These are phyloP conservation scores for Unio delphinus DNA, from an alignment of 2,888 invertebrate species.

Conservation along the genomic window DNA sequence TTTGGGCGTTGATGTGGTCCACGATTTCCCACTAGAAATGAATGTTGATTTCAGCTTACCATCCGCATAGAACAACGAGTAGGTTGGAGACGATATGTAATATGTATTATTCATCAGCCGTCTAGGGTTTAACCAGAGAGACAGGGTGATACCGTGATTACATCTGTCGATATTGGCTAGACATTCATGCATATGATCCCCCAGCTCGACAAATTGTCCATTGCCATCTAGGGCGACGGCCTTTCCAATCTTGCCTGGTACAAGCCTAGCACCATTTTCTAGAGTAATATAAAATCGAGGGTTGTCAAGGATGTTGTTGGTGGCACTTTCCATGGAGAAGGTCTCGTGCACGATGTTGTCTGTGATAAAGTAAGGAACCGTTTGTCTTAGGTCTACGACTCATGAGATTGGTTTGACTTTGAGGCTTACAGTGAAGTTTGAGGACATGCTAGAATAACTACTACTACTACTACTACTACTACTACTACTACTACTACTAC, in stretches of 20 bases:
- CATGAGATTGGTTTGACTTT: no score
- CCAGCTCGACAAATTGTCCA: slow-evolving; percentile 60
- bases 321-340: slow-evolving; percentile 66
- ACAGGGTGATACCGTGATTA: slow-evolving; percentile 57
- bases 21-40: slow-evolving; percentile 40
- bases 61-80: slow-evolving; percentile 61
- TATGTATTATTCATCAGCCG: slow-evolving; percentile 51
- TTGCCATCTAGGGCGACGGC: slow-evolving; percentile 54
- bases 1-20: slow-evolving; percentile 53
- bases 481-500: neutral
- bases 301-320: slow-evolving; percentile 51
- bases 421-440: no score
- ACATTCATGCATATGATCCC: slow-evolving; percentile 54
- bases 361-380: slow-evolving; percentile 24
- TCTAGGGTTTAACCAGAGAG: slow-evolving; percentile 54
- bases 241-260: slow-evolving; percentile 59
- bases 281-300: slow-evolving; percentile 59
- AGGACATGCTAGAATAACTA: slow-evolving; percentile 2
- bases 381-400: no score
- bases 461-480: slow-evolving; percentile 22
- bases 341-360: slow-evolving; percentile 62
- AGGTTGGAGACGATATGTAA: slow-evolving; percentile 61
- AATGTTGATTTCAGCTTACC: slow-evolving; percentile 58
- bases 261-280: slow-evolving; percentile 59
- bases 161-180: slow-evolving; percentile 60